phyloP scores from a whole-genome alignment of 2,888 invertebrate genomes.

The Chymomyza caudatula region DNA sequence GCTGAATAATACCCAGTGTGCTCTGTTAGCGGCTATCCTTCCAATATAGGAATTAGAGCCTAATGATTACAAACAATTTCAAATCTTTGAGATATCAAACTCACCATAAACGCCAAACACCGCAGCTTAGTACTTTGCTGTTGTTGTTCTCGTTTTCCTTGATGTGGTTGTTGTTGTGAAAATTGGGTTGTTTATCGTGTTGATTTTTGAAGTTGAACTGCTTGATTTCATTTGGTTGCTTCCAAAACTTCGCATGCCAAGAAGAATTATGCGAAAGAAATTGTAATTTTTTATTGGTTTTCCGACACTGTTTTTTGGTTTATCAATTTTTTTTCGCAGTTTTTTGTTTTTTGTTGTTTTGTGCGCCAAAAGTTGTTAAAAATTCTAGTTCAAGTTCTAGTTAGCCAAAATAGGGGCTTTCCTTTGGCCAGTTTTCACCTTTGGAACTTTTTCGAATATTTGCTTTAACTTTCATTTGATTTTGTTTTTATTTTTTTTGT shows the following conservation, averaged over 20 bases:
- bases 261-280: not conserved
- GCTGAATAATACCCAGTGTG: too few relatives aligned
- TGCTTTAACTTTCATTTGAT: not conserved
- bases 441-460: not conserved
- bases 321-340: not conserved
- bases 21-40: too few relatives aligned
- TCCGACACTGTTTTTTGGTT: not conserved
- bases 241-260: not conserved
- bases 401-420: not conserved
- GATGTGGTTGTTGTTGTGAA: constrained; percentile 9
- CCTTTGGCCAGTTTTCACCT: not conserved
- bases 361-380: too few relatives aligned
- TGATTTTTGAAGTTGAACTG: not conserved
- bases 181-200: not conserved
- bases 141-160: constrained; percentile 22
- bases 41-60: too few relatives aligned
- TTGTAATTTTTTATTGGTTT: not conserved
- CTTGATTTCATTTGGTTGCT: not conserved
- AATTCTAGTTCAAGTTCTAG: not conserved
- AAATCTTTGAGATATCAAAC: constrained; percentile 8
- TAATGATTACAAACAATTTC: too few relatives aligned
- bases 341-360: too few relatives aligned
- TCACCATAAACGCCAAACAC: constrained; percentile 69
- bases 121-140: constrained; percentile 58
- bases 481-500: not conserved